Evolutionary conservation across 2,888 invertebrate species (phyloP).

Genomic region (Luffia ferchaultella): DNA sequence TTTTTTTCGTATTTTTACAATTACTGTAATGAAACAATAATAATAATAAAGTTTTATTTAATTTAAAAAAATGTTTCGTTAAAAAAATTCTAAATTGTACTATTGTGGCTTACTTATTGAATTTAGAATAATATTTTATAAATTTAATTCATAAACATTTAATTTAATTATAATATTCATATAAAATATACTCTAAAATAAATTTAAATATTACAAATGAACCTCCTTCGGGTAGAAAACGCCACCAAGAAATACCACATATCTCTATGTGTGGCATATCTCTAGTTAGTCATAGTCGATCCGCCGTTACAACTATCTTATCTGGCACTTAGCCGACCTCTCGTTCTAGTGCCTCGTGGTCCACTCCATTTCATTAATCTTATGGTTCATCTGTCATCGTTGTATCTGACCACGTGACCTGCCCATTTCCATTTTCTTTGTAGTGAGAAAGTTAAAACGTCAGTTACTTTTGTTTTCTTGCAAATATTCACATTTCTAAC

Average conservation of each 20-base stretch:
- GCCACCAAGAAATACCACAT: neutral
- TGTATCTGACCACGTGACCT: neutral
- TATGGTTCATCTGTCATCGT: slow-evolving; percentile 1
- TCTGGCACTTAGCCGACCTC: neutral
- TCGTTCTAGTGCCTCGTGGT: neutral
- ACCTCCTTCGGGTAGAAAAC: neutral
- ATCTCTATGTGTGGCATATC: neutral
- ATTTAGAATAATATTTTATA: no score
- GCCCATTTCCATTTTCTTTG: slow-evolving; percentile 1
- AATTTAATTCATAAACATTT: no score
- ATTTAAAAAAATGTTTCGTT: no score
- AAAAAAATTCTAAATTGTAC: no score
- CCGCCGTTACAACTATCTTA: neutral
- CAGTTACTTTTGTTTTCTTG: neutral
- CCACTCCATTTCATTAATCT: neutral
- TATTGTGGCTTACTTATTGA: no score
- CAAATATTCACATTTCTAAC: neutral
- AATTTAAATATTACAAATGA: no score
- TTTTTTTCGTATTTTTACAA: no score
- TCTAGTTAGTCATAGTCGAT: neutral
- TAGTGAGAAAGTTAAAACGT: neutral
- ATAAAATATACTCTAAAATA: no score
- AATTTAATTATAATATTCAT: no score
- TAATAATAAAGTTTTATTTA: no score
- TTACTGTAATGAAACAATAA: no score